Percentiles rank a stretch among this genome's conserved stretches.
These are phyloP conservation scores for Lagodon rhomboides DNA, from an alignment of 2,797 vertebrate species.

Conservation along the genomic window DNA sequence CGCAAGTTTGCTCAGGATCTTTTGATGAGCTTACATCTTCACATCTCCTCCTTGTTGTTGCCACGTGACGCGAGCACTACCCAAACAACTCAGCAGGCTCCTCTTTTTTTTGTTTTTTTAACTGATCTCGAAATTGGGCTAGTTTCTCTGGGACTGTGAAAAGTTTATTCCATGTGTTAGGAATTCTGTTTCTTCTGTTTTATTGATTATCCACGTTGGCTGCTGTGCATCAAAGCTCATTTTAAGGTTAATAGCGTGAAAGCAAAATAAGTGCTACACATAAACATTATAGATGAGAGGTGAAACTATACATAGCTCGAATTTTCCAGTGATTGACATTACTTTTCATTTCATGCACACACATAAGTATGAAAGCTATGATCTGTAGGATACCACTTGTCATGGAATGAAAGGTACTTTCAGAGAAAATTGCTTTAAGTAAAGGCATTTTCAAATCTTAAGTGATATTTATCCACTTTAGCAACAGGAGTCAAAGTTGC, in stretches of 20 bases:
- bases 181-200: slow-evolving; percentile 67
- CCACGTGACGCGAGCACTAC: slow-evolving; percentile 24
- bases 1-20: slow-evolving; percentile 23
- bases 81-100: slow-evolving; percentile 59
- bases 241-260: not conserved
- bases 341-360: no score
- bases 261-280: not conserved
- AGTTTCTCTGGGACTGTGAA: slow-evolving; percentile 60
- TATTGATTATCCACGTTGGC: slow-evolving; percentile 59
- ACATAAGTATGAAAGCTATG: no score
- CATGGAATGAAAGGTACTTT: not conserved
- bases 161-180: slow-evolving; percentile 57
- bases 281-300: not conserved
- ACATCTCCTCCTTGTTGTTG: slow-evolving; percentile 42
- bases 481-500: not conserved
- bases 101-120: slow-evolving; percentile 8
- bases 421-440: not conserved
- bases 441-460: not conserved
- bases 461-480: slow-evolving; percentile 8
- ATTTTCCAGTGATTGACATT: no score
- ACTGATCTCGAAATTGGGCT: slow-evolving; percentile 60
- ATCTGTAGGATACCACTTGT: not conserved
- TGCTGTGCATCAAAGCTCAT: slow-evolving; percentile 33
- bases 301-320: no score
- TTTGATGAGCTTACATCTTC: slow-evolving; percentile 39